A percentile compares a stretch with the other conserved stretches of the same genome.
phyloP scores from a whole-genome alignment of 2,888 invertebrate genomes.

The Escarpia spicata region DNA sequence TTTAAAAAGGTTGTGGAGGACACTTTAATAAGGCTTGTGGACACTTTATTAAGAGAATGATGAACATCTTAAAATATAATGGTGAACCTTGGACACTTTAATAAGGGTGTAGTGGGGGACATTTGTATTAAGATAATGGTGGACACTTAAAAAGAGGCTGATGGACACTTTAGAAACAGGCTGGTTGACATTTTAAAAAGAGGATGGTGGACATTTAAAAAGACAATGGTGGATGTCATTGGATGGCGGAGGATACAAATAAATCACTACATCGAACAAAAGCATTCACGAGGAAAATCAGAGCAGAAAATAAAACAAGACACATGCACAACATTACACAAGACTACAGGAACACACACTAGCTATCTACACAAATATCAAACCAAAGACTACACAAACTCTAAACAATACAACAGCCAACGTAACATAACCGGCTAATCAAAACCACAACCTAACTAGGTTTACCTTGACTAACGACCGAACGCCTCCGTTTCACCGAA shows the following conservation, averaged over 20 bases:
- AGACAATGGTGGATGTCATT: too few species aligned
- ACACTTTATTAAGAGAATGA: too few species aligned
- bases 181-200: too few species aligned
- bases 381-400: background rate
- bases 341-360: background rate
- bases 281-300: background rate
- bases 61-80: too few species aligned
- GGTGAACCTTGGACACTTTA: too few species aligned
- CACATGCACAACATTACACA: background rate
- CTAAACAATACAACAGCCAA: background rate
- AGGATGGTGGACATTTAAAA: too few species aligned
- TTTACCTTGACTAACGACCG: background rate
- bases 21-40: too few species aligned
- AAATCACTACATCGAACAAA: background rate
- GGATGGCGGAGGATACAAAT: background rate
- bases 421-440: background rate
- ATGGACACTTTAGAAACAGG: too few species aligned
- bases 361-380: background rate
- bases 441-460: background rate
- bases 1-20: too few species aligned
- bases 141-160: too few species aligned
- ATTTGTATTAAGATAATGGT: too few species aligned
- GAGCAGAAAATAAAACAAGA: background rate
- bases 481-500: slow-evolving; percentile 6
- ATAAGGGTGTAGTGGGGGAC: too few species aligned